Evolutionary conservation across 2,113 vertebrate species (phyloP).

Genomic region (Eleginops maclovinus): DNA sequence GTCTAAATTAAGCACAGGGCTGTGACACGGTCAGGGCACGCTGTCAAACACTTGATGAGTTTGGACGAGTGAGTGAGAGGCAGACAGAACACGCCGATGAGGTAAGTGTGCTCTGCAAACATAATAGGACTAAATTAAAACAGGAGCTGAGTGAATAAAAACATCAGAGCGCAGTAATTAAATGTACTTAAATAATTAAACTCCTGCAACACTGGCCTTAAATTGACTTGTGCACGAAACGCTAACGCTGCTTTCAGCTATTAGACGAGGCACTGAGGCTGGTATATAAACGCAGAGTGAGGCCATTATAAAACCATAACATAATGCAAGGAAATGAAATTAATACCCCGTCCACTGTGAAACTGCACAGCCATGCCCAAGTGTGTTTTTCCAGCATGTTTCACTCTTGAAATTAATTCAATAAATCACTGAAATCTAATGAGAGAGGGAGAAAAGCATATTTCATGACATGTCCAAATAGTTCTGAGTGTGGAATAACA

Average conservation of each 20-base stretch:
- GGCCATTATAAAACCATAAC: slow-evolving; percentile 26
- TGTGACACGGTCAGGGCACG: slow-evolving; percentile 27
- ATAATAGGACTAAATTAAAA: slow-evolving; percentile 14
- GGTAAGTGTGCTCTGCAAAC: slow-evolving; percentile 12
- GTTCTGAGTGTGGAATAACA: slow-evolving; percentile 64
- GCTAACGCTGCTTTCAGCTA: not conserved
- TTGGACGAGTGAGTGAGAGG: slow-evolving; percentile 17
- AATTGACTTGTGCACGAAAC: slow-evolving; percentile 32
- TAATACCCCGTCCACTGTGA: not conserved
- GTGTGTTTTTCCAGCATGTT: slow-evolving; percentile 27
- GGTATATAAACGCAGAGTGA: not conserved
- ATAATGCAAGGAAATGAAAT: not conserved
- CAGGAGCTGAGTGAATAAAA: slow-evolving; percentile 18
- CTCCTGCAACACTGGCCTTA: slow-evolving; percentile 6
- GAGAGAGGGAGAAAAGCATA: slow-evolving; percentile 58
- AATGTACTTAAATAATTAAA: slow-evolving; percentile 43
- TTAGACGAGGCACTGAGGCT: slow-evolving; percentile 1
- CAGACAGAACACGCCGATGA: slow-evolving; percentile 9
- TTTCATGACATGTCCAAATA: slow-evolving; percentile 62
- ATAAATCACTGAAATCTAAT: slow-evolving; percentile 67
- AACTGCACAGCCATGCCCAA: not conserved
- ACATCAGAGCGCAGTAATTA: slow-evolving; percentile 40
- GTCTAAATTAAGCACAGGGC: slow-evolving; percentile 56
- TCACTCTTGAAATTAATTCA: slow-evolving; percentile 45
- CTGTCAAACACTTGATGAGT: slow-evolving; percentile 11